A percentile compares a stretch with the other conserved stretches of the same genome.
phyloP scores from a whole-genome alignment of 2,888 invertebrate genomes.

The Acronicta alni region DNA sequence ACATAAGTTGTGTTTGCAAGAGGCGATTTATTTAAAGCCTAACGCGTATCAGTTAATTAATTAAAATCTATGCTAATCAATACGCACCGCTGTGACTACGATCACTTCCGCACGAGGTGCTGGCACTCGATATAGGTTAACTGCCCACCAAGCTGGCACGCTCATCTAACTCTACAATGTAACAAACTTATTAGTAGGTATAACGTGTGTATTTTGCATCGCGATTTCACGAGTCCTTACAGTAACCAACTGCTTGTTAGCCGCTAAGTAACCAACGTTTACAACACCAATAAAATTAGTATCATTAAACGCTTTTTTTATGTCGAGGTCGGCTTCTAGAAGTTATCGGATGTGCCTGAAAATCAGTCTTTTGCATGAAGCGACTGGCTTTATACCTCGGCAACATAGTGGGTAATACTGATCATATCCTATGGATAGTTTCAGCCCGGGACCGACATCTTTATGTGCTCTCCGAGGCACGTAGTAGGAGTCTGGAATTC shows the following conservation, averaged over 20 bases:
- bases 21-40: not conserved
- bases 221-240: constrained; percentile 14
- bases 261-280: constrained; percentile 19
- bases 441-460: no score
- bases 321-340: no score
- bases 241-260: constrained; percentile 32
- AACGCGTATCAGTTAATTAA: constrained; percentile 20
- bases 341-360: no score
- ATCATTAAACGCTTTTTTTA: no score
- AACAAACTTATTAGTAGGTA: not conserved
- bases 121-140: constrained; percentile 78
- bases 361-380: no score
- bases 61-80: constrained; percentile 51
- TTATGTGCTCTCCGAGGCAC: no score
- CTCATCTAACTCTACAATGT: constrained; percentile 61
- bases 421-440: no score
- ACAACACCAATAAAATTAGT: constrained; percentile 6
- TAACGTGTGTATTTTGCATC: no score
- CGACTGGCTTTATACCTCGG: no score
- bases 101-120: constrained; percentile 71
- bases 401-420: no score
- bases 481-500: no score
- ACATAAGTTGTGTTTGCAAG: no score
- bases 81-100: constrained; percentile 55
- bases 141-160: constrained; percentile 66